Percentiles rank a stretch among this genome's conserved stretches.
Conservation (phyloP, 2,888 invertebrate genomes). For the Magallana nippona region DNA sequence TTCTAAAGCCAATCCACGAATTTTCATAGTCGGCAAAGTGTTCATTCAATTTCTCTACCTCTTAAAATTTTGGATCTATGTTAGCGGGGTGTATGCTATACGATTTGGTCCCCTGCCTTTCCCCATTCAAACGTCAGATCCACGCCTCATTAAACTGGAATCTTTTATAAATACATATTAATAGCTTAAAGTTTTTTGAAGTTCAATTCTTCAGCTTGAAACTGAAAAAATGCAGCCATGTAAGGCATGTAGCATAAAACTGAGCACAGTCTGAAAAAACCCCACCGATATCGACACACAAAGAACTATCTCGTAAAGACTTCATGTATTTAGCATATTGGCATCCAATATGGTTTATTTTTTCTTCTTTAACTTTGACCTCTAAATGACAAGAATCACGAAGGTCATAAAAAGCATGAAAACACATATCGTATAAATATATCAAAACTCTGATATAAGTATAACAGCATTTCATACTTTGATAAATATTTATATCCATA, state of each 20-base stretch:
- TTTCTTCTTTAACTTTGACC: not conserved
- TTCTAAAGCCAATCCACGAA: not conserved
- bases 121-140: not conserved
- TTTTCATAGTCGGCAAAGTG: too few species aligned
- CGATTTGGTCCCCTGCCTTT: slow-evolving; percentile 10
- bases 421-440: not conserved
- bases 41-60: not conserved
- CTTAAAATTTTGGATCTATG: slow-evolving; percentile 11
- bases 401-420: slow-evolving; percentile 16
- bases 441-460: slow-evolving; percentile 30
- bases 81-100: slow-evolving; percentile 2
- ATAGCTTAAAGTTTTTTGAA: slow-evolving; percentile 8
- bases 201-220: slow-evolving; percentile 28
- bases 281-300: not conserved
- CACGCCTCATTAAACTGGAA: slow-evolving; percentile 26
- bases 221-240: slow-evolving; percentile 13
- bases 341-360: not conserved
- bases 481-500: slow-evolving; percentile 20
- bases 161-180: slow-evolving; percentile 13
- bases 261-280: not conserved
- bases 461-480: slow-evolving; percentile 3
- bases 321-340: not conserved
- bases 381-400: slow-evolving; percentile 2
- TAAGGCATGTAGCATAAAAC: slow-evolving; percentile 1
- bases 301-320: not conserved